Percentiles rank a stretch among this genome's conserved stretches.
phyloP scores from a whole-genome alignment of 2,888 invertebrate genomes.

The Drosophila melanosoma region DNA sequence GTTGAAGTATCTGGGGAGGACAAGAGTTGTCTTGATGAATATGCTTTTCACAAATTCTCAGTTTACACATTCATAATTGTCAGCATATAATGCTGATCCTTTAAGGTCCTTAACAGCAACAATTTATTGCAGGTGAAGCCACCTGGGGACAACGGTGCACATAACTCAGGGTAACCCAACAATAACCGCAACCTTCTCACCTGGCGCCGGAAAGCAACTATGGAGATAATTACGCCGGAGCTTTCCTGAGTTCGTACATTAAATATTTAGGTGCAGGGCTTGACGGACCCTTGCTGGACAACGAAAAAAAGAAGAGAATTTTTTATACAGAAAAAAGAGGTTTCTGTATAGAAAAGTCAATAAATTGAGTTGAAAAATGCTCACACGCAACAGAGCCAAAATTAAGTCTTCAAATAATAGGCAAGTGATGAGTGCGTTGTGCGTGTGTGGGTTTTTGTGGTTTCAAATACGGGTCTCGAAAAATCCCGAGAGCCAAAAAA shows the following conservation, averaged over 20 bases:
- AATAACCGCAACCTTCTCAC: slow-evolving; percentile 8
- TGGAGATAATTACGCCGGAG: slow-evolving; percentile 59
- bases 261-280: slow-evolving; percentile 45
- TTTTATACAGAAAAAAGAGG: slow-evolving; percentile 26
- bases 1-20: background rate
- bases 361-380: slow-evolving; percentile 50
- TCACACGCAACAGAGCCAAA: slow-evolving; percentile 20
- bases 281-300: slow-evolving; percentile 8
- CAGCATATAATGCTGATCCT: slow-evolving; percentile 34
- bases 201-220: slow-evolving; percentile 32
- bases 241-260: slow-evolving; percentile 44
- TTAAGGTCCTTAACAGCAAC: slow-evolving; percentile 40
- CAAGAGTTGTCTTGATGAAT: slow-evolving; percentile 6
- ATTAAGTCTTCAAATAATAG: slow-evolving; percentile 63
- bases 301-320: background rate
- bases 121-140: slow-evolving; percentile 48
- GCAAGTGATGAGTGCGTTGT: slow-evolving; percentile 19
- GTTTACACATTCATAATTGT: slow-evolving; percentile 27
- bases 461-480: slow-evolving; percentile 4
- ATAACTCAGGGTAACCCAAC: slow-evolving; percentile 29
- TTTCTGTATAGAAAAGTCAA: slow-evolving; percentile 41
- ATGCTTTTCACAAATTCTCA: slow-evolving; percentile 16
- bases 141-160: slow-evolving; percentile 36
- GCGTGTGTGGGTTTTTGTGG: slow-evolving; percentile 1
- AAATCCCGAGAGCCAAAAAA: slow-evolving; percentile 29